Evolutionary conservation across 2,797 vertebrate genomes (phyloP).

Genomic region (Lepus oiostolus): DNA sequence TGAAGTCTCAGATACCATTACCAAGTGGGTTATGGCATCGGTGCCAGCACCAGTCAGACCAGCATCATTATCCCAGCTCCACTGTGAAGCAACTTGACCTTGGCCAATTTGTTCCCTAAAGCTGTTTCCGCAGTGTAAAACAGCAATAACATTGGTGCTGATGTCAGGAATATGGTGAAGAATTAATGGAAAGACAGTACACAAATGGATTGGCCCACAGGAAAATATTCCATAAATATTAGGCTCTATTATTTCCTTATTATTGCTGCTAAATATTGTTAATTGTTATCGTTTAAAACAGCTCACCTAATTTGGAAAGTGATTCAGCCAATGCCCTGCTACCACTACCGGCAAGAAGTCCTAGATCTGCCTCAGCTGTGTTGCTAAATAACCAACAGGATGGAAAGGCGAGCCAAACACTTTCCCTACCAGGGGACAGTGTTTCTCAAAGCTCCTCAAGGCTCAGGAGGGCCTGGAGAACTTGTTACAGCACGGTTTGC

Average conservation of each 20-base stretch:
- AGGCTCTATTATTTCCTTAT: background rate
- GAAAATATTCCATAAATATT: background rate
- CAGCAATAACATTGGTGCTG: background rate
- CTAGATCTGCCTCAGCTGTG: background rate
- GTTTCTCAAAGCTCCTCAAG: background rate
- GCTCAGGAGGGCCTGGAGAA: background rate
- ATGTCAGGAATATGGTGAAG: background rate
- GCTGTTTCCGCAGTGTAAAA: background rate
- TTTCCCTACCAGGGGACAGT: background rate
- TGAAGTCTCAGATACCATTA: background rate
- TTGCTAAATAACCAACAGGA: background rate
- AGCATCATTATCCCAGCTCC: background rate
- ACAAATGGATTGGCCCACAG: background rate
- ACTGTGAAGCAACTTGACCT: background rate
- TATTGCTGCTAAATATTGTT: background rate
- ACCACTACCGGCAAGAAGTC: background rate
- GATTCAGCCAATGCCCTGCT: background rate
- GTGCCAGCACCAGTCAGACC: background rate
- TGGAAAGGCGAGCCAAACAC: background rate
- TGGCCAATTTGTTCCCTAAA: background rate
- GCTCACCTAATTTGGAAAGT: slow-evolving; percentile 16
- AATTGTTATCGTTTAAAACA: background rate
- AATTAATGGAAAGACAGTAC: slow-evolving; percentile 4
- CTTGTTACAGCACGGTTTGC: background rate
- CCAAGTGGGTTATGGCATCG: background rate